These are phyloP conservation scores for Rhipidura dahli DNA, from an alignment of 2,113 vertebrate species.

Conservation along the genomic window DNA sequence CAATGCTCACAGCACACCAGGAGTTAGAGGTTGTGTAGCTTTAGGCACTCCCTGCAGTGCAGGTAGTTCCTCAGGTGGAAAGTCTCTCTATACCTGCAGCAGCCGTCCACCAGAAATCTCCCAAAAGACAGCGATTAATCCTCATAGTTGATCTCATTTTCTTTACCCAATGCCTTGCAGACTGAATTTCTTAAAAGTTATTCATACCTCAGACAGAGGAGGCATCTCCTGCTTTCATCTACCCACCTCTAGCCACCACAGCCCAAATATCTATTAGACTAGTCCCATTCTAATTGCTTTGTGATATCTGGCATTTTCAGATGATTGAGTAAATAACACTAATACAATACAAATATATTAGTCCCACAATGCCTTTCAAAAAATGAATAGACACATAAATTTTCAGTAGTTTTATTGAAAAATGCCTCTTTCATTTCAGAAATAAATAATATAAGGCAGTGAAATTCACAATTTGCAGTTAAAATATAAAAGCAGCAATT, in stretches of 20 bases:
- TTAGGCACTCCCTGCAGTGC: not conserved
- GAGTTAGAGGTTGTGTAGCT: not conserved
- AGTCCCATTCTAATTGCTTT: not conserved
- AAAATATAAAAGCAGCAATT: conserved; percentile 92
- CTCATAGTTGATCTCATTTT: not conserved
- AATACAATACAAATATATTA: not conserved
- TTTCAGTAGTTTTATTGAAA: conserved; percentile 99
- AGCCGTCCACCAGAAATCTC: not conserved
- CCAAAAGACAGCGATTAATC: not conserved
- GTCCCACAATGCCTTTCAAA: not conserved
- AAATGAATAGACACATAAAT: conserved; percentile 54
- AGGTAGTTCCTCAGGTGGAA: not conserved
- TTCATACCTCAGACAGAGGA: not conserved
- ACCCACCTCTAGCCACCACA: not conserved
- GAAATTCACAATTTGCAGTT: conserved; percentile 99
- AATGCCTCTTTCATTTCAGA: conserved; percentile 99
- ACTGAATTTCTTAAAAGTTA: not conserved
- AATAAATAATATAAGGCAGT: conserved; percentile 99
- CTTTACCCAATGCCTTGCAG: not conserved
- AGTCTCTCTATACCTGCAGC: not conserved
- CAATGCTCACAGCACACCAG: not conserved
- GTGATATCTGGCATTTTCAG: not conserved
- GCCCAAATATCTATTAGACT: not conserved
- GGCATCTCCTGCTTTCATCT: not conserved
- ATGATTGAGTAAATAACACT: not conserved